Evolutionary conservation across 2,888 invertebrate genomes (phyloP).

Genomic region (Piscicola geometra): DNA sequence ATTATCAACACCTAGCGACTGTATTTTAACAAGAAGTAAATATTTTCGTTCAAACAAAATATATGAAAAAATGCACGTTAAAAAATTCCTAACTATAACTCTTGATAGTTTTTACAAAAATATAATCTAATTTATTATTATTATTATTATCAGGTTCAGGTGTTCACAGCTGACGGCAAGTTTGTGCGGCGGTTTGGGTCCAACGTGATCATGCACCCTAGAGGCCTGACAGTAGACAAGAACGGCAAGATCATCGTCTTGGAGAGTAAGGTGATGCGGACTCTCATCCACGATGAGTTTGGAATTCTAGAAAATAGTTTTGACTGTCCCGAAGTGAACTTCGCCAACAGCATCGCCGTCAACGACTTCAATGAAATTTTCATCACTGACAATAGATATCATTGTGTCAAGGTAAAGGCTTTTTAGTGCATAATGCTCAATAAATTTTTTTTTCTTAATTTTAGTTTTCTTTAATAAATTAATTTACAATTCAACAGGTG

Average conservation of each 20-base stretch:
- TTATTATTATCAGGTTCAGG: not conserved
- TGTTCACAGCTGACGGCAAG: conserved; percentile 70
- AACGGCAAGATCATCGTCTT: conserved; percentile 98
- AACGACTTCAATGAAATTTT: conserved; percentile 99
- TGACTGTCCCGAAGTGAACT: conserved; percentile 74
- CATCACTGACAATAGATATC: conserved; percentile 98
- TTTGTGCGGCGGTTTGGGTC: conserved; percentile 99
- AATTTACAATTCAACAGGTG: too few relatives aligned
- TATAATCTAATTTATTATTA: too few relatives aligned
- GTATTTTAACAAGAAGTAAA: not conserved
- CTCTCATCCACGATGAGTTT: conserved; percentile 88
- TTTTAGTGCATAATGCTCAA: not conserved
- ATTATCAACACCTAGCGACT: too few relatives aligned
- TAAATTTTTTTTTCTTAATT: not conserved
- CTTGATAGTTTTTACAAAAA: too few relatives aligned
- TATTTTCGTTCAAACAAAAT: not conserved
- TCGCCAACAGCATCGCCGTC: conserved; percentile 98
- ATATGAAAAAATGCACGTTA: not conserved
- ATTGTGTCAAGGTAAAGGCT: conserved; percentile 78
- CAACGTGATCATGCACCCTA: conserved; percentile 94
- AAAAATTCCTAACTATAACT: not conserved
- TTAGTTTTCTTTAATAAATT: too few relatives aligned
- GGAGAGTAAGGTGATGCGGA: conserved; percentile 88
- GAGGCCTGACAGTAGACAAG: conserved; percentile 96
- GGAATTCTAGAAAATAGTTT: conserved; percentile 95